Evolutionary conservation across 2,888 invertebrate genomes (phyloP), one percentile per base, ranked within the genome.

Genomic region (Leptinotarsa tumamoca): DNA sequence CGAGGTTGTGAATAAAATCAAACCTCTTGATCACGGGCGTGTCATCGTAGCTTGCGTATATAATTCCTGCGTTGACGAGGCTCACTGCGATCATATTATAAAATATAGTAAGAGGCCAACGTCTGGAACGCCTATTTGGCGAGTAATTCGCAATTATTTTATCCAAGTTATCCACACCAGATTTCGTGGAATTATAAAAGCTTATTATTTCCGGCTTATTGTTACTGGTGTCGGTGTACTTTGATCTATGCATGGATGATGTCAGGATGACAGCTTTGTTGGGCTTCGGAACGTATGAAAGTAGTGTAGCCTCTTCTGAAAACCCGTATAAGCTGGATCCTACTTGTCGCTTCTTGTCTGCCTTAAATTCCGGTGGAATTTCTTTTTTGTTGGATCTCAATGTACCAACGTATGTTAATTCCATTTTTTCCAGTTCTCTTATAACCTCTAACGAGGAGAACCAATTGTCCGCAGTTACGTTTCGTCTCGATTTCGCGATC

Each of bases 131-230:
- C 27, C 54, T 17, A 54, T 18, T 54, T 17, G 54, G 18, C 54
- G 54, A 54, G 18, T 54, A 54, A n/a, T n/a, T 54, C 54, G 54
- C 54, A 54, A 17, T n/a, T 54, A n/a, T 54, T 18, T n/a, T 54
- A 18, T 54, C 54, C 18, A 54, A 54, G n/a, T n/a, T n/a, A 18
- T 54, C 54, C 54, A 54, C 54, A 17, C 54, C 54, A n/a, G 54
- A 17, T 54, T 54, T 54, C 18, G 14, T 54, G 17, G 17, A n/a
- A 54, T 54, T 54, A 18, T 54, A 54, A 18, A n/a, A 54, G 18
- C 54, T n/a, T n/a, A 54, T 18, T 18, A 54, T 54, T 54, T 54
- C 54, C 17, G 54, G 54, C 18, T 54, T 54, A n/a, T 54, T 54
- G 27, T 54, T 54, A n/a, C 54, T 54, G 54, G 17, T 54, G n/a